Conservation (phyloP, 2,113 vertebrate species). For the Platichthys stellatus region DNA sequence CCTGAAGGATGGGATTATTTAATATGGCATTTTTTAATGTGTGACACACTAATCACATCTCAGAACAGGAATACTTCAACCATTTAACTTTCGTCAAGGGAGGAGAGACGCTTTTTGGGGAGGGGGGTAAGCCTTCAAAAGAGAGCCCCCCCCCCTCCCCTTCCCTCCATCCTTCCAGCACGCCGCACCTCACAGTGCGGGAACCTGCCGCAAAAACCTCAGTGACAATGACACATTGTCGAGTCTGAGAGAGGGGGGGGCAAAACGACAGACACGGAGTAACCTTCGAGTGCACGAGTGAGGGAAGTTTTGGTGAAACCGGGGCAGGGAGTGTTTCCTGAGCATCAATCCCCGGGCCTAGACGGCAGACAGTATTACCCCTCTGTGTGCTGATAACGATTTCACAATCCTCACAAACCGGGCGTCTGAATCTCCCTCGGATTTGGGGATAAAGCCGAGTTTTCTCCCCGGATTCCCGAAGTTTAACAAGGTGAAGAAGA, state of each 20-base stretch:
- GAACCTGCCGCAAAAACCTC: slow-evolving; percentile 69
- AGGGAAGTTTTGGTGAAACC: slow-evolving; percentile 52
- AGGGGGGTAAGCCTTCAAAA: slow-evolving; percentile 73
- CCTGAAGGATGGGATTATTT: slow-evolving; percentile 99
- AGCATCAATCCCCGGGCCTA: slow-evolving; percentile 57
- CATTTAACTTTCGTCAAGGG: slow-evolving; percentile 82
- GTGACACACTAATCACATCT: slow-evolving; percentile 96
- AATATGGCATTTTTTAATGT: slow-evolving; percentile 98
- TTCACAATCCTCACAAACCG: slow-evolving; percentile 60
- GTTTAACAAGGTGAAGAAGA: slow-evolving; percentile 69
- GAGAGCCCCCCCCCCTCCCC: slow-evolving; percentile 30
- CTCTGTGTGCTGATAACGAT: slow-evolving; percentile 53
- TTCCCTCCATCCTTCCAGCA: neutral
- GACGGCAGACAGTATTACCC: slow-evolving; percentile 59
- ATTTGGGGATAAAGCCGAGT: slow-evolving; percentile 66
- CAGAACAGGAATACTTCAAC: slow-evolving; percentile 91
- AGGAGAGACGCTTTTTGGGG: slow-evolving; percentile 60
- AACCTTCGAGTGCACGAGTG: slow-evolving; percentile 53
- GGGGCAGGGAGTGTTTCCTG: slow-evolving; percentile 55
- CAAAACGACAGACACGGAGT: slow-evolving; percentile 39
- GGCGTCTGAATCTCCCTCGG: slow-evolving; percentile 57
- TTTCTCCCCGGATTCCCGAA: slow-evolving; percentile 43
- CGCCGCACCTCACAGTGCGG: slow-evolving; percentile 50
- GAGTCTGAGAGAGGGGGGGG: slow-evolving; percentile 27
- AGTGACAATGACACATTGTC: slow-evolving; percentile 81